Conservation (phyloP, 2,888 invertebrate genomes). For the Cheilosia impressa region DNA sequence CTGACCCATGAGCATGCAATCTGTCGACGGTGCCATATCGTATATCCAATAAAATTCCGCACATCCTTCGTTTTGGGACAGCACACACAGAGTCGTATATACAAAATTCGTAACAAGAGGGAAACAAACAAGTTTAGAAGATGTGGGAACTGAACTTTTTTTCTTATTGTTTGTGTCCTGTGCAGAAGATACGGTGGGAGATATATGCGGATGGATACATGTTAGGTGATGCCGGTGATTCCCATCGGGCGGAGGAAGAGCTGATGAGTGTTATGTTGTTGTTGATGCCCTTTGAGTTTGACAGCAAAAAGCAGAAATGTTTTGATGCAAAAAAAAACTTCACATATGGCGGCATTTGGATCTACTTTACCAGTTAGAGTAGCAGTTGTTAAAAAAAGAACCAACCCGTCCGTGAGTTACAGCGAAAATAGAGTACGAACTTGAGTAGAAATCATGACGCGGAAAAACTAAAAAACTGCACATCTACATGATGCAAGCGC, state of each 20-base stretch:
- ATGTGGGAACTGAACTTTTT: constrained; percentile 42
- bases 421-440: too few relatives aligned
- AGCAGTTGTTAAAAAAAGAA: too few relatives aligned
- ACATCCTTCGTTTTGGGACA: constrained; percentile 40
- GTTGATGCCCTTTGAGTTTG: neutral
- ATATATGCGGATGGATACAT: neutral
- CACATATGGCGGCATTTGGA: too few relatives aligned
- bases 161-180: neutral
- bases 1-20: constrained; percentile 62
- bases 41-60: constrained; percentile 64
- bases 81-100: neutral
- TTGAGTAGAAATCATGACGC: too few relatives aligned
- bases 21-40: constrained; percentile 65
- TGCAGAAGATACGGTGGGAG: neutral
- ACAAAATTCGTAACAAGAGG: constrained; percentile 32
- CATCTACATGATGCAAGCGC: too few relatives aligned
- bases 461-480: too few relatives aligned
- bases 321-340: neutral
- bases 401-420: too few relatives aligned
- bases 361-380: too few relatives aligned
- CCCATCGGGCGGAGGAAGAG: constrained; percentile 19
- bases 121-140: constrained; percentile 36
- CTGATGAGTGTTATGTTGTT: constrained; percentile 16
- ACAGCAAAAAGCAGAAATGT: neutral
- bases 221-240: constrained; percentile 29